Evolutionary conservation across 2,797 vertebrate genomes (phyloP).

Genomic region (Sphenodon punctatus): DNA sequence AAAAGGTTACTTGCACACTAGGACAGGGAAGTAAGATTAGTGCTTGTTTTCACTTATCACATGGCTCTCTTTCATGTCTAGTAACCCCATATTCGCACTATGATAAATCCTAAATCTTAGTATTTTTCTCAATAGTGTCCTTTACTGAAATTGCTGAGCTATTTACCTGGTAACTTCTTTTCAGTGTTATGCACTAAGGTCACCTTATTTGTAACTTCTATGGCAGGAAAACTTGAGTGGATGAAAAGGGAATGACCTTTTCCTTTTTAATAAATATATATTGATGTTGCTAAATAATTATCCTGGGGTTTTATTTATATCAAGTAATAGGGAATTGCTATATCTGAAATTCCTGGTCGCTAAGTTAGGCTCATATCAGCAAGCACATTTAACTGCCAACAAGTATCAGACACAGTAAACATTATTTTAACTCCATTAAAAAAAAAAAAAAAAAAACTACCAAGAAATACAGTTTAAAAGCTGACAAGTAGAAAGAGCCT

Average conservation of each 20-base stretch:
- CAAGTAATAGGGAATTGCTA: background rate
- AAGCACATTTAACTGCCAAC: slow-evolving; percentile 2
- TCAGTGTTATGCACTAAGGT: background rate
- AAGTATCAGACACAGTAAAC: background rate
- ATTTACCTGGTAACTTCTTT: background rate
- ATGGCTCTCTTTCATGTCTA: background rate
- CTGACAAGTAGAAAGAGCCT: background rate
- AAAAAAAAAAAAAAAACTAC: background rate
- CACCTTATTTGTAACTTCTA: background rate
- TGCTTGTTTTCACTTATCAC: background rate
- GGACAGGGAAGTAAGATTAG: background rate
- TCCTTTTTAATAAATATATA: fast-evolving
- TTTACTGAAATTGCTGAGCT: background rate
- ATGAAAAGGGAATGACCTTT: background rate
- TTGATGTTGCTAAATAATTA: background rate
- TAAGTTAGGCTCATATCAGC: background rate
- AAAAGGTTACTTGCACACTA: background rate
- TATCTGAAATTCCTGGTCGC: slow-evolving; percentile 6
- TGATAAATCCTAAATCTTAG: background rate
- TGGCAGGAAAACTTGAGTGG: background rate
- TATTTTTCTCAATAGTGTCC: background rate
- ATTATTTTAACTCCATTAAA: background rate
- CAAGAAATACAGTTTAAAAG: slow-evolving; percentile 2
- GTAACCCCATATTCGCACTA: background rate
- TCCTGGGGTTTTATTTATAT: background rate